phyloP scores from a whole-genome alignment of 2,797 vertebrate genomes.

The Trachops cirrhosus region DNA sequence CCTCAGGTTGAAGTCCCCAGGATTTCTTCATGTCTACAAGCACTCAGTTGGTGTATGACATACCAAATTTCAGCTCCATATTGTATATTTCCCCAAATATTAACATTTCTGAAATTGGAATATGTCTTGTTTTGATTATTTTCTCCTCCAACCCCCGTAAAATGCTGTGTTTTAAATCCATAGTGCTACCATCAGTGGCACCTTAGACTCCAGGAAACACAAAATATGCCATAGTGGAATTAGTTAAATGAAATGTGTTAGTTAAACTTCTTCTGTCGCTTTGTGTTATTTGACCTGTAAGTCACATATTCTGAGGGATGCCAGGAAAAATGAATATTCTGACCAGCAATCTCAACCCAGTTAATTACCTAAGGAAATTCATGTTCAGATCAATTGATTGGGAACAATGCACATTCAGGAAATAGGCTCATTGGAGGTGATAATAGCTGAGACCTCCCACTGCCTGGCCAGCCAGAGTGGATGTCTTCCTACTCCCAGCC shows the following conservation, averaged over 20 bases:
- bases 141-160: background rate
- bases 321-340: conserved; percentile 36
- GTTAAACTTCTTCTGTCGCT: background rate
- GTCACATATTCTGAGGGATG: background rate
- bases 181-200: background rate
- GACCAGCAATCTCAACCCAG: background rate
- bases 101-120: background rate
- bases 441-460: background rate
- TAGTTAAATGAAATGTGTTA: background rate
- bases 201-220: background rate
- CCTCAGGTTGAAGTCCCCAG: background rate
- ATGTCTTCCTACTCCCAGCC: background rate
- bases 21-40: background rate
- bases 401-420: conserved; percentile 19
- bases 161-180: background rate
- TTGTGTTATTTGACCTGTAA: background rate
- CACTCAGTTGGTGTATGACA: background rate
- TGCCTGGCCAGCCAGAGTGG: background rate
- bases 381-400: conserved; percentile 39
- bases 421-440: conserved; percentile 32
- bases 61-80: background rate
- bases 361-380: conserved; percentile 46
- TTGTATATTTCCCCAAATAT: background rate
- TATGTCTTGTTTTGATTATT: background rate
- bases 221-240: background rate